Conservation (phyloP, 2,888 invertebrate genomes). For the Hydriomena furcata region DNA sequence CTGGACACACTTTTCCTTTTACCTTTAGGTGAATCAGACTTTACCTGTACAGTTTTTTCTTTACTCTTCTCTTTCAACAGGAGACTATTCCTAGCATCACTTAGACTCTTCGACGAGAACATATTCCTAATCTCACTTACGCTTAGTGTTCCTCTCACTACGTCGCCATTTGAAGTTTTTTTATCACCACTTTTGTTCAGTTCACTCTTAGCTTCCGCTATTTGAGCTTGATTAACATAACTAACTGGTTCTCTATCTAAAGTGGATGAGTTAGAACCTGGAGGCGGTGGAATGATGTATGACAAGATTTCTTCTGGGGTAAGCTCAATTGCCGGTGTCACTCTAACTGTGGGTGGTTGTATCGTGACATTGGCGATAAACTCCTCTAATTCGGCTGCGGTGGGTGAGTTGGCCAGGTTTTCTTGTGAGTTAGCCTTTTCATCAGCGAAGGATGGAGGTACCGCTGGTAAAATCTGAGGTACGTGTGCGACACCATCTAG, state of each 20-base stretch:
- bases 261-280: slow-evolving; percentile 81
- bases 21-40: slow-evolving; percentile 73
- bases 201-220: slow-evolving; percentile 57
- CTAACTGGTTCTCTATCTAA: slow-evolving; percentile 71
- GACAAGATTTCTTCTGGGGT: slow-evolving; percentile 93
- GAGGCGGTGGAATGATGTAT: slow-evolving; percentile 91
- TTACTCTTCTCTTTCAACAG: slow-evolving; percentile 75
- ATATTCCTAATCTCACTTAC: slow-evolving; percentile 81
- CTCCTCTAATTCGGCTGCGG: slow-evolving; percentile 88
- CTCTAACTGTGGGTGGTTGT: slow-evolving; percentile 90
- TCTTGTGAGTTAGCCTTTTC: slow-evolving; percentile 66
- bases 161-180: slow-evolving; percentile 71
- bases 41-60: slow-evolving; percentile 48
- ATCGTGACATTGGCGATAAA: slow-evolving; percentile 93
- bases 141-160: slow-evolving; percentile 83
- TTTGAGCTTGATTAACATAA: slow-evolving; percentile 69
- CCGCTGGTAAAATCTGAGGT: slow-evolving; percentile 87
- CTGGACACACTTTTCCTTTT: slow-evolving; percentile 69
- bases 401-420: slow-evolving; percentile 59
- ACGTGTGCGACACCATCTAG: slow-evolving; percentile 86
- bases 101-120: slow-evolving; percentile 76
- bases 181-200: slow-evolving; percentile 47
- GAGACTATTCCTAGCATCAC: slow-evolving; percentile 79
- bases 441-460: slow-evolving; percentile 91
- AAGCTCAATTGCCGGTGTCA: slow-evolving; percentile 89